Conservation (phyloP, 1,140 invertebrate species). For the Drosophila equinoxialis region DNA sequence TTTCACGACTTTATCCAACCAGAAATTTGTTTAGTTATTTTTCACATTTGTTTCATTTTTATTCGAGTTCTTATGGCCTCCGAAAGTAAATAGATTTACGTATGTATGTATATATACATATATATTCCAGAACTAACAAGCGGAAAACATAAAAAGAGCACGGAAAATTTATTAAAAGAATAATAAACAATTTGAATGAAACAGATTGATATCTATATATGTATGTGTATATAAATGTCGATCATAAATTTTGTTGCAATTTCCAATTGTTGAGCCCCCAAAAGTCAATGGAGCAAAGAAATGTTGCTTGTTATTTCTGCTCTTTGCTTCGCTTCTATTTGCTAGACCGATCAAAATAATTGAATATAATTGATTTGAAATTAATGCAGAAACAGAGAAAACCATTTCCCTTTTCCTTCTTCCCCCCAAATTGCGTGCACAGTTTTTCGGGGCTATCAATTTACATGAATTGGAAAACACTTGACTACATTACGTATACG, state of each 20-base stretch:
- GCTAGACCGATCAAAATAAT: conserved; percentile 54
- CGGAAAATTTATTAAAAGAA: conserved; percentile 45
- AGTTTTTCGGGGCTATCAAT: conserved; percentile 33
- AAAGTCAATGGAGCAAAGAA: conserved; percentile 38
- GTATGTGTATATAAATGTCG: not conserved
- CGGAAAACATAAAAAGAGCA: conserved; percentile 15
- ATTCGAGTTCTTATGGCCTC: conserved; percentile 29
- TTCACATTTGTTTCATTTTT: conserved; percentile 39
- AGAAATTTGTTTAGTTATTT: conserved; percentile 9
- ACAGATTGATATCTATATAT: not conserved
- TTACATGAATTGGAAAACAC: conserved; percentile 34
- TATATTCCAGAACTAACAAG: conserved; percentile 31
- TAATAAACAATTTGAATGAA: conserved; percentile 35
- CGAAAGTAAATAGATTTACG: conserved; percentile 5
- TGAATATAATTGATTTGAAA: conserved; percentile 58
- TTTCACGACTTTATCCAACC: not conserved
- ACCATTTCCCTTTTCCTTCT: conserved; percentile 23
- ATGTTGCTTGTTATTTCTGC: conserved; percentile 15
- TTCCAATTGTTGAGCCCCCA: conserved; percentile 15
- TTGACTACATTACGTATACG: conserved; percentile 60
- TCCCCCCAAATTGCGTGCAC: conserved; percentile 20
- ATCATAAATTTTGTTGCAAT: conserved; percentile 31
- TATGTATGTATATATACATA: not conserved
- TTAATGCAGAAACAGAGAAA: conserved; percentile 22
- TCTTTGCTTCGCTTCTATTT: conserved; percentile 36